Base-by-base conservation (phyloP, 2,113 vertebrate species). In the Mobula hypostoma region DNA sequence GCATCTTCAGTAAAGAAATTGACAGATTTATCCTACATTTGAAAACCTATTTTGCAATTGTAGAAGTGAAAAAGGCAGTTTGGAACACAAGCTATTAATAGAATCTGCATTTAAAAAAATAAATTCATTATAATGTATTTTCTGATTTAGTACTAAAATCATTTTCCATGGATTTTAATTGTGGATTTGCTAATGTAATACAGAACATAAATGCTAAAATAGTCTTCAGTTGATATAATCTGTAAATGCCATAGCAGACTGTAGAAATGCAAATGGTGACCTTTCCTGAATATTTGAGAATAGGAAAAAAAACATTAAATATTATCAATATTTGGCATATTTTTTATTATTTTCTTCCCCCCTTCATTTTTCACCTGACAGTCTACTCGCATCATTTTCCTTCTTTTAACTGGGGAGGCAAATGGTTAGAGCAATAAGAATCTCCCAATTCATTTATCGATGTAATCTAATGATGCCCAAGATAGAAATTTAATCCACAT, bases 181-280 rank as follows among this genome's bases (percentile, higher is more conserved):
- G 74, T 3, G 27, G 68, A 74, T 93, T 48, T 74, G 40, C 63
- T 90, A 90, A 56, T 74, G 21, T 66, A 24, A 92, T 24, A 40
- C 61, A 91, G 19, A 32, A 14, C 48, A 48, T 29, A 27, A 74
- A 74, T 74, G 85, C n/a, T 90, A 32, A 66, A 90, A 66, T 66
- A 90, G 19, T 61, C n/a, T 32, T 61, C 85, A 90, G 29, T 15
- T 90, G 15, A 90, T 88, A 63, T n/a, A 63, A 63, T 66, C 61
- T 90, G 63, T 36, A 66, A 90, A 66, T 90, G 29, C 36, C 40
- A 48, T 74, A 93, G 68, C 68, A 56, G 11, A 7, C 68, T 93
- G 74, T 93, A 32, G 91, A 93, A 93, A 76, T 93, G 91, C 63
- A 92, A 92, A 92, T 93, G 56, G 5, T 93, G 70, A 32, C 61